A percentile compares a stretch with the other conserved stretches of the same genome.
Conservation (phyloP, 2,888 invertebrate species). For the Epinotia ramella region DNA sequence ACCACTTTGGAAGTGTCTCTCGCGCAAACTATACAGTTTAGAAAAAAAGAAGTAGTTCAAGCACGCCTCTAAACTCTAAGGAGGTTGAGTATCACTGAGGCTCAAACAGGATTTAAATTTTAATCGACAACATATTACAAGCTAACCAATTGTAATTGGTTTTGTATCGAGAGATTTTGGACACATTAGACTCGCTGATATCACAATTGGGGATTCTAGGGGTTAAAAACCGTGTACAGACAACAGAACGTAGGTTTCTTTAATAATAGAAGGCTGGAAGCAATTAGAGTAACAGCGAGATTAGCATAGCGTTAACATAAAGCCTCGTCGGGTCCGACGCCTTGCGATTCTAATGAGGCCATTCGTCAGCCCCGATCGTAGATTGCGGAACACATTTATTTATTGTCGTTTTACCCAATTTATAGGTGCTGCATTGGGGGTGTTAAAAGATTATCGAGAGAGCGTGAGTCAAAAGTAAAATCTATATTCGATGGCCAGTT, state of each 20-base stretch:
- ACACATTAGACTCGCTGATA: neutral
- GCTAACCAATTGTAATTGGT: no score
- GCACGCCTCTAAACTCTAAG: no score
- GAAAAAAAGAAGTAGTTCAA: no score
- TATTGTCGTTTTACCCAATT: slow-evolving; percentile 27
- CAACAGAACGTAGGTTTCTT: slow-evolving; percentile 7
- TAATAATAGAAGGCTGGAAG: slow-evolving; percentile 18
- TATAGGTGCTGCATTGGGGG: slow-evolving; percentile 6
- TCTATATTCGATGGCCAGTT: no score
- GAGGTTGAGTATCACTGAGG: no score
- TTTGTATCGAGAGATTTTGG: no score
- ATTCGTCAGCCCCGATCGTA: slow-evolving; percentile 28
- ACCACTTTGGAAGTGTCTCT: no score
- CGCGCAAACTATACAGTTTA: no score
- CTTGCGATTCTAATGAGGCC: slow-evolving; percentile 32
- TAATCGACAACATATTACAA: no score
- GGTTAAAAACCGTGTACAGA: neutral
- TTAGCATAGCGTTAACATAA: slow-evolving; percentile 35
- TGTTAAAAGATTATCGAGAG: slow-evolving; percentile 17
- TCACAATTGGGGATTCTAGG: neutral
- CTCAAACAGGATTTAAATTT: no score
- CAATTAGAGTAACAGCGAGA: slow-evolving; percentile 34
- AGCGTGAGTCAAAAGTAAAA: neutral
- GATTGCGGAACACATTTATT: slow-evolving; percentile 30
- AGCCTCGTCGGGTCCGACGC: slow-evolving; percentile 16